phyloP scores from a whole-genome alignment of 2,113 vertebrate genomes.

The Romanogobio albipinnatus region DNA sequence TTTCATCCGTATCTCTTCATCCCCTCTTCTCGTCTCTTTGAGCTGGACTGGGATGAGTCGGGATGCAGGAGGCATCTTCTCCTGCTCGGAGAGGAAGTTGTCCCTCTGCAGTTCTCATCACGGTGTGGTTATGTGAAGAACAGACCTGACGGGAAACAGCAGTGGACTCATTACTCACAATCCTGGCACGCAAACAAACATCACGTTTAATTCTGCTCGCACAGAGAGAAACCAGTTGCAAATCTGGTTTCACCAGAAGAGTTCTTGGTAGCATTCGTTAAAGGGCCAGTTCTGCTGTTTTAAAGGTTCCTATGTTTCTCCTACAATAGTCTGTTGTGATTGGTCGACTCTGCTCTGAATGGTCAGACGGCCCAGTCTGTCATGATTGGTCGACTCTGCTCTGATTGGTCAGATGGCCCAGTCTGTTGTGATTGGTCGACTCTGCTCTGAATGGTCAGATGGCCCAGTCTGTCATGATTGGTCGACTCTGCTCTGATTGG shows the following conservation, averaged over 20 bases:
- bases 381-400: too few species aligned
- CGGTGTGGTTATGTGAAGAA: neutral
- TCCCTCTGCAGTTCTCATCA: constrained; percentile 49
- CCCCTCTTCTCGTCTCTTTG: neutral
- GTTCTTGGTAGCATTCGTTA: neutral
- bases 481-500: too few species aligned
- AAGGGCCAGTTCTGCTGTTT: too few species aligned
- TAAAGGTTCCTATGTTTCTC: too few species aligned
- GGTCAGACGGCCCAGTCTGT: too few species aligned
- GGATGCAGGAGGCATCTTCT: neutral
- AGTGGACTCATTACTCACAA: neutral
- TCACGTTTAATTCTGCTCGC: neutral
- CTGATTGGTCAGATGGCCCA: too few species aligned
- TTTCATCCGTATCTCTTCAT: neutral
- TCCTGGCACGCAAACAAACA: neutral
- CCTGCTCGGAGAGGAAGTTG: constrained; percentile 43
- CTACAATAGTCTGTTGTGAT: too few species aligned
- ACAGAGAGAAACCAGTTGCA: neutral
- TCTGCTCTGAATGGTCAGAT: too few species aligned
- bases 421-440: too few species aligned
- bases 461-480: too few species aligned
- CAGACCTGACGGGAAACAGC: neutral
- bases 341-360: too few species aligned
- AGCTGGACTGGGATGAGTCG: neutral
- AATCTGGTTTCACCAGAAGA: neutral